phyloP scores from a whole-genome alignment of 1,140 invertebrate species.

The Tetramorium simillimum region DNA sequence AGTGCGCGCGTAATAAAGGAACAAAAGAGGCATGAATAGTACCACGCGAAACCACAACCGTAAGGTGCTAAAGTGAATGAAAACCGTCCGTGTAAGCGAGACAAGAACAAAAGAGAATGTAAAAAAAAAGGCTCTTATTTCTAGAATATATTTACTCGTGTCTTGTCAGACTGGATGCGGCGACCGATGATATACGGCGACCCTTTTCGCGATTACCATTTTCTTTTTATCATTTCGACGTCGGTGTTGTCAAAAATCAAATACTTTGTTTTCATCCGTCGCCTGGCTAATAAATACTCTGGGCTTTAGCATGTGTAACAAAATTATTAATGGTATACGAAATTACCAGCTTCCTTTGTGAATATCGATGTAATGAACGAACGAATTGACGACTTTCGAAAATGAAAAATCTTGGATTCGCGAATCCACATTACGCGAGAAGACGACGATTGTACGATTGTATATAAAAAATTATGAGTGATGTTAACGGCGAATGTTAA shows the following conservation, averaged over 20 bases:
- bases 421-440: background rate
- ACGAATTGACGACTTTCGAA: background rate
- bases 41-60: constrained; percentile 10
- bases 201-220: constrained; percentile 50
- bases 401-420: background rate
- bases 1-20: background rate
- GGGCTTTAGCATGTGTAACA: constrained; percentile 41
- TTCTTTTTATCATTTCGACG: constrained; percentile 23
- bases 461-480: background rate
- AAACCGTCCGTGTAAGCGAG: constrained; percentile 39
- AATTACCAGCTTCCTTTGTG: background rate
- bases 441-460: background rate
- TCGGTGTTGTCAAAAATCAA: constrained; percentile 20
- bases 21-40: background rate
- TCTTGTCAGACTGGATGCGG: constrained; percentile 73
- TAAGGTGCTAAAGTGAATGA: background rate
- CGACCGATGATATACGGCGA: constrained; percentile 77
- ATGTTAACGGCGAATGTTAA: background rate
- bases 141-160: constrained; percentile 77
- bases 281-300: constrained; percentile 78
- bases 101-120: constrained; percentile 46
- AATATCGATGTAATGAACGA: background rate
- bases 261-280: constrained; percentile 46
- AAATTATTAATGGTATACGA: background rate
- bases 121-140: constrained; percentile 62